Base-by-base conservation (phyloP, 2,113 vertebrate genomes). In the Danionella cerebrum region DNA sequence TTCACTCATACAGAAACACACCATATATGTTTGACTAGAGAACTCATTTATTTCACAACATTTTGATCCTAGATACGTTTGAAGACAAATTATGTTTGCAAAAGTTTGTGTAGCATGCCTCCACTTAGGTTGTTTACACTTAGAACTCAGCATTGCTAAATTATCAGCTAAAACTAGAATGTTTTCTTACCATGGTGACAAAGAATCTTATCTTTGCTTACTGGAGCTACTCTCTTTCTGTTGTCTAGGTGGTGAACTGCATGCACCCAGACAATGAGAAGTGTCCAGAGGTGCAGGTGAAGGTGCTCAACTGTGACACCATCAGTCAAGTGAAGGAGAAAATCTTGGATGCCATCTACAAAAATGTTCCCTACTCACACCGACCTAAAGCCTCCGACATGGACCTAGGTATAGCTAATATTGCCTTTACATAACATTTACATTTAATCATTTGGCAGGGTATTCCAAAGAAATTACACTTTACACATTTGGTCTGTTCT, bases 271-370 rank as follows among this genome's bases (percentile, higher is more conserved):
- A 98, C 80, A 97, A 91, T 0, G 90, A 91, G 83, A 98, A 96
- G 83, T 97, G 92, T 53, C 86, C 94, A 0, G 95, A 98, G 87
- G 90, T 98, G 76, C 95, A 95, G 0, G 95, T 96, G 72, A 98
- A 98, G 87, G 93, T 91, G 50, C 84, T 98, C 54, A 98, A 98
- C 79, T 98, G 96, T 0, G 96, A 98, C 84, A 98, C 96, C 76
- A 94, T 98, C 82, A 97, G 92, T 0, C 96, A 98, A 75, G 93
- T 96, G 74, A 98, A 98, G 80, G 96, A 98, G 84, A 98, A 98
- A 83, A 96, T 98, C 72, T 89, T 98, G 0, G 96, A 98, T 1
- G 93, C 96, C 80, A 95, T 98, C 83, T 98, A 97, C 84, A 98
- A 98, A 87, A 98, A 98, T 0, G 90, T 98, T 19, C 96, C 95